Evolutionary conservation across 2,113 vertebrate genomes (phyloP).

Genomic region (Ciconia stormi): DNA sequence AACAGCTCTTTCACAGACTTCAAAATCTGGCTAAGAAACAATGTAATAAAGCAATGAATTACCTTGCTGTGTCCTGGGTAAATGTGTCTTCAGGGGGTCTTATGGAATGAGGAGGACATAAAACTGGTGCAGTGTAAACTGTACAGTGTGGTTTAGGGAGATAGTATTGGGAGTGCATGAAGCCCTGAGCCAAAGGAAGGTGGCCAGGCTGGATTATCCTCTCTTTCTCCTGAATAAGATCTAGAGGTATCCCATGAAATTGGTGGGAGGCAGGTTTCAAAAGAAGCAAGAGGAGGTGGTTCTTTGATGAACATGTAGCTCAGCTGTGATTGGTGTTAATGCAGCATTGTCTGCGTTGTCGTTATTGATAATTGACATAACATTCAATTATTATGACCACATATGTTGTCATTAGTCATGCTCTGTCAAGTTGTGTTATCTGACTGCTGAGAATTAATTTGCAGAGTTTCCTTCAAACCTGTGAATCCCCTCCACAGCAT

Average conservation of each 20-base stretch:
- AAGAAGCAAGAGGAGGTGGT: neutral
- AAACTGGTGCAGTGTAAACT: neutral
- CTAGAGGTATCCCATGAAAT: neutral
- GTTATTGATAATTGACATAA: neutral
- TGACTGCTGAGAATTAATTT: neutral
- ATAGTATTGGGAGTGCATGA: too few species aligned
- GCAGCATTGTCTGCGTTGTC: neutral
- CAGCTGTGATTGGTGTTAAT: neutral
- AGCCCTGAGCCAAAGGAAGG: neutral
- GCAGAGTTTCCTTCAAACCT: neutral
- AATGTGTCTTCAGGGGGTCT: neutral
- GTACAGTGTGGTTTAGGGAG: neutral
- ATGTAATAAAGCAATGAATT: neutral
- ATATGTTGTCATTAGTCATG: neutral
- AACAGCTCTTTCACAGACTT: neutral
- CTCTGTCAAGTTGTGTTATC: neutral
- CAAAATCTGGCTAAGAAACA: neutral
- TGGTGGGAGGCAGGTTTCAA: neutral
- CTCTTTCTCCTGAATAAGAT: neutral
- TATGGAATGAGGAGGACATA: neutral
- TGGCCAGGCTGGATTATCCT: neutral
- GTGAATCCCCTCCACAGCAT: neutral
- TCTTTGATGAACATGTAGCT: neutral
- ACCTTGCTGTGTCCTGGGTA: neutral
- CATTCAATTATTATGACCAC: neutral